Evolutionary conservation across 2,113 vertebrate species (phyloP), one percentile per base, ranked within the genome.

Genomic region (Speoplatyrhinus poulsoni): DNA sequence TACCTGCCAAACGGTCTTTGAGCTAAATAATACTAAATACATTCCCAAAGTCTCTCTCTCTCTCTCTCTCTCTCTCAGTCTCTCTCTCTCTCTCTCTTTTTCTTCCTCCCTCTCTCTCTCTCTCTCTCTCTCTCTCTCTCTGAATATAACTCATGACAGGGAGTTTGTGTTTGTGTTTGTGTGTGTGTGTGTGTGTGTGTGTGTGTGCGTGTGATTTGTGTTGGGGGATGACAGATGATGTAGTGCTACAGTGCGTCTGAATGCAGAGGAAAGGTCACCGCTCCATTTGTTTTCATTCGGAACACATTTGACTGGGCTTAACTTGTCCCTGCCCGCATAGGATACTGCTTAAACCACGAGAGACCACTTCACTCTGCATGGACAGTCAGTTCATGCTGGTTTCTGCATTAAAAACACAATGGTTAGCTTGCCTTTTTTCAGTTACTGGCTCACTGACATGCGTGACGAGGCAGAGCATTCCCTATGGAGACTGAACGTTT

Each of bases 201-300:
- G 36, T 41, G 36, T 41, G 36, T 6, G 36, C 1, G 36, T 41
- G 36, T 7, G 36, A 6, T 41, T 41, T 41, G 36, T 6, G 6
- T 53, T 26, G 62, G 41, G 68, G 49, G 26, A 26, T 41, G 59
- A n/a, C 54, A 69, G 69, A 71, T 70, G 75, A 84, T 69, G 54
- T 69, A 81, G 65, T 61, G 68, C 67, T 59, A 62, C 61, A 48
- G 49, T 58, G 46, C 46, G 57, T 65, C 60, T 46, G 63, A 74
- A 67, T 41, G 48, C 50, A 50, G 72, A 61, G 65, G 69, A 85
- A 78, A 71, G 70, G 77, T 86, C 81, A 73, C 53, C 6, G 4
- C n/a, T 80, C 76, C 56, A 66, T 88, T 88, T 87, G 69, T 86
- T 86, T 85, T 70, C 68, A 81, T 87, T 80, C 77, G 66, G 66